Conservation (phyloP, 2,113 vertebrate species). For the Poeciliopsis retropinna region DNA sequence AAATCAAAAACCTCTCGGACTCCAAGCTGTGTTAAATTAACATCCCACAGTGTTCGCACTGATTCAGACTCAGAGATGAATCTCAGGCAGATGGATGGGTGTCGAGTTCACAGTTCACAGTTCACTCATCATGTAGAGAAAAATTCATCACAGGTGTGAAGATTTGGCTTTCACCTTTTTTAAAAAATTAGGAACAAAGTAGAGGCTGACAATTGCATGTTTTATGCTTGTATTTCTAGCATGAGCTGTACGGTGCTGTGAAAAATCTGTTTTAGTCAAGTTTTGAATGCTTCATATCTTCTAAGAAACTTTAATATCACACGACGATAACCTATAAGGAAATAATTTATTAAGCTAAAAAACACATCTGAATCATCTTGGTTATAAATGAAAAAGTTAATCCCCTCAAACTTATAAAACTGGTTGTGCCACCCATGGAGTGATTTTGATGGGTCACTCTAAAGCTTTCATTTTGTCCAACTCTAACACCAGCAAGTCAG, state of each 20-base stretch:
- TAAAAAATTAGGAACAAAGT: slow-evolving; percentile 16
- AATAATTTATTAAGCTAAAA: not conserved
- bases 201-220: not conserved
- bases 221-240: not conserved
- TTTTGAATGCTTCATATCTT: not conserved
- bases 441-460: no score
- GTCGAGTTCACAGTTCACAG: slow-evolving; percentile 9
- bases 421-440: no score
- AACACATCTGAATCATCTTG: not conserved
- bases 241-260: not conserved
- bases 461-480: no score
- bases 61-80: not conserved
- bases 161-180: slow-evolving; percentile 38
- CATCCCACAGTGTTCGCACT: not conserved
- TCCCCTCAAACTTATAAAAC: not conserved
- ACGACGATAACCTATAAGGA: not conserved
- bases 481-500: no score
- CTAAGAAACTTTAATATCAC: not conserved
- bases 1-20: slow-evolving; percentile 5
- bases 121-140: not conserved
- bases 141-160: slow-evolving; percentile 41
- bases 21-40: slow-evolving; percentile 22
- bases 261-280: not conserved
- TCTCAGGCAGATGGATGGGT: slow-evolving; percentile 40
- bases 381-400: not conserved